Evolutionary conservation across 2,888 invertebrate genomes (phyloP).

Genomic region (Drosophila lacicola): DNA sequence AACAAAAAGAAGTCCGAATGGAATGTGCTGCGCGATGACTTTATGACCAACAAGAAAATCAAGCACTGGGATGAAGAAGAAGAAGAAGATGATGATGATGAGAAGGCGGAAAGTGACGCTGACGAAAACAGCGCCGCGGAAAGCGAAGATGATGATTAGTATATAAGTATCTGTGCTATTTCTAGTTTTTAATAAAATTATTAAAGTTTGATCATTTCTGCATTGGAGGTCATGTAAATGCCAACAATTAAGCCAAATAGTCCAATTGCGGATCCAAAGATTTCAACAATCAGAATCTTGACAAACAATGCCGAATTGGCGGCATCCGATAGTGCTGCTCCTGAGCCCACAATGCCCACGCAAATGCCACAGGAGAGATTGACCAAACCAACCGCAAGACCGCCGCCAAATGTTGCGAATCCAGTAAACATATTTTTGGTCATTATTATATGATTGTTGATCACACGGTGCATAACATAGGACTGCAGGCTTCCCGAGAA

Average conservation of each 20-base stretch:
- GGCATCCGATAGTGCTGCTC: constrained; percentile 98
- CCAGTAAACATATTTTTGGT: constrained; percentile 92
- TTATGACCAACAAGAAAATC: constrained; percentile 94
- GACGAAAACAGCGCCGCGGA: constrained; percentile 31
- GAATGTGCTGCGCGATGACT: constrained; percentile 92
- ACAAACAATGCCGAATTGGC: constrained; percentile 98
- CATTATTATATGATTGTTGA: constrained; percentile 82
- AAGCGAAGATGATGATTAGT: constrained; percentile 56
- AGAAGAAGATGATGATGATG: constrained; percentile 50
- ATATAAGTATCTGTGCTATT: constrained; percentile 29
- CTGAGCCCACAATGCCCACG: constrained; percentile 99
- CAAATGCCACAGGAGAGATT: constrained; percentile 96
- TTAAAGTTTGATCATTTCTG: constrained; percentile 87
- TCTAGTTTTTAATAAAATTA: constrained; percentile 25
- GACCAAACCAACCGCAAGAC: constrained; percentile 96
- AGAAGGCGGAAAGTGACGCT: constrained; percentile 4
- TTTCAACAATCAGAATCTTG: constrained; percentile 99
- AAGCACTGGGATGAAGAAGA: constrained; percentile 95
- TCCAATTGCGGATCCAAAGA: constrained; percentile 99
- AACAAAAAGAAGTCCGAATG: constrained; percentile 86
- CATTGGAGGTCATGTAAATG: constrained; percentile 95
- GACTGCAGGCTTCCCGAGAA: constrained; percentile 92
- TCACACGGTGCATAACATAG: constrained; percentile 65
- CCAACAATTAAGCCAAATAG: constrained; percentile 99
- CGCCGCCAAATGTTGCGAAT: constrained; percentile 98